Base-by-base conservation (phyloP, 2,888 invertebrate genomes). In the Lepetodrilus schrolli region DNA sequence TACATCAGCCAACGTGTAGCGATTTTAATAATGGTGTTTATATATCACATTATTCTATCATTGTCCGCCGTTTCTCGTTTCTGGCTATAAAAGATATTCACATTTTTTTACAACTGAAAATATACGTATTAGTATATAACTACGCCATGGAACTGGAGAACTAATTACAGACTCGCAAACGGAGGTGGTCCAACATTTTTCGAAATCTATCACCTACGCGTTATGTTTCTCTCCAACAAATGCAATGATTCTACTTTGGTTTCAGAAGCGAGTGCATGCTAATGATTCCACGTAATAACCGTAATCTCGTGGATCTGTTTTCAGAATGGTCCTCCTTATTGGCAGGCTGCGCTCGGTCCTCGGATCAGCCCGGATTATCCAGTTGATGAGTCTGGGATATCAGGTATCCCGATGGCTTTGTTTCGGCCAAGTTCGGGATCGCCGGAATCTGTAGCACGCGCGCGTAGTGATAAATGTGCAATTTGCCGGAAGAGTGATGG, bases 401-500 rank as follows among this genome's bases (percentile, higher is more conserved):
- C 58, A 58, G 58, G 58, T 58, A 58, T 23, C 58, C 58, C 2
- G 17, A 17, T 23, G 58, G 58, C 58, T 58, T 58, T 58, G 58
- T 58, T 58, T 58, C 58, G 13, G 7, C 30, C 58, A 10, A 30
- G 26, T 17, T 30, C 26, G 17, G 34, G 58, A 23, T 13, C 5
- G 58, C 3, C 34, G 58, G 17, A 30, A 23, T 23, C 23, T 58
- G 58, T 17, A 13, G 58, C 26, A 58, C 58, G 58, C 58, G 58
- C 7, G 58, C 30, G 17, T 3, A 58, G 70, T 70, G 74, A 71
- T 74, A 70, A 74, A 74, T 74, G 74, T 49, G 74, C 74, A 74
- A 74, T 74, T 74, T 74, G 74, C 74, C 26, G 70, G 50, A 70
- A 43, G 66, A 74, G 66, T 74, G 74, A 74, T 66, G 74, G 70